phyloP scores from a whole-genome alignment of 2,113 vertebrate genomes.

The Myotis brandtii region DNA sequence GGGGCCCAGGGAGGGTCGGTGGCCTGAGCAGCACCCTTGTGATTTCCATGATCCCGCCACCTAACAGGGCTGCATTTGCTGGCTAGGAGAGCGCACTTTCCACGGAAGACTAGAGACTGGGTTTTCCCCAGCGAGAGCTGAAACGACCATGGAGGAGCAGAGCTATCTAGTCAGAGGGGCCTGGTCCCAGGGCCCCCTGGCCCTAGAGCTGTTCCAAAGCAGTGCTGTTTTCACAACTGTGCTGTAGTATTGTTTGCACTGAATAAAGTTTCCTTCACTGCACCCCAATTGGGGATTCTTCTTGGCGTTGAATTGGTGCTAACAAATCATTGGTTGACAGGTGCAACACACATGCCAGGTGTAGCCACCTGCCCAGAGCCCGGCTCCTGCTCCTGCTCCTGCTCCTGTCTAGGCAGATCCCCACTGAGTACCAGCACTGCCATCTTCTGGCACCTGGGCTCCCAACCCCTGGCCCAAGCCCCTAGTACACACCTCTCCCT shows the following conservation, averaged over 20 bases:
- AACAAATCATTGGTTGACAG: neutral
- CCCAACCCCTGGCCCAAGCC: neutral
- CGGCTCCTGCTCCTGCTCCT: no score
- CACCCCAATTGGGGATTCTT: neutral
- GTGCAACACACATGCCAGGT: rapidly evolving
- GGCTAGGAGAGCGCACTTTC: neutral
- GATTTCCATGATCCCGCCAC: neutral
- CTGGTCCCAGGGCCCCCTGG: neutral
- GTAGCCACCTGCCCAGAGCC: neutral
- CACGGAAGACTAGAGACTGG: neutral
- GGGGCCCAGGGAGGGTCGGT: neutral
- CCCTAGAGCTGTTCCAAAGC: neutral
- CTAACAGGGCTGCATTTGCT: neutral
- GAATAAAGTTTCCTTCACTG: neutral
- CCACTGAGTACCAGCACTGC: neutral
- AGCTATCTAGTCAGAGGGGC: neutral
- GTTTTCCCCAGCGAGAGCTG: neutral
- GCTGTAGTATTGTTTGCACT: neutral
- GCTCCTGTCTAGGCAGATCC: neutral
- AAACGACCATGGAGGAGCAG: neutral
- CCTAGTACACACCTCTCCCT: neutral
- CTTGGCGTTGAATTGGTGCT: neutral
- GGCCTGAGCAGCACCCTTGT: neutral
- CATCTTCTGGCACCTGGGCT: neutral
- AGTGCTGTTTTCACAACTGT: neutral